Conservation (phyloP, 2,888 invertebrate genomes). For the Sinotaia quadrata region DNA sequence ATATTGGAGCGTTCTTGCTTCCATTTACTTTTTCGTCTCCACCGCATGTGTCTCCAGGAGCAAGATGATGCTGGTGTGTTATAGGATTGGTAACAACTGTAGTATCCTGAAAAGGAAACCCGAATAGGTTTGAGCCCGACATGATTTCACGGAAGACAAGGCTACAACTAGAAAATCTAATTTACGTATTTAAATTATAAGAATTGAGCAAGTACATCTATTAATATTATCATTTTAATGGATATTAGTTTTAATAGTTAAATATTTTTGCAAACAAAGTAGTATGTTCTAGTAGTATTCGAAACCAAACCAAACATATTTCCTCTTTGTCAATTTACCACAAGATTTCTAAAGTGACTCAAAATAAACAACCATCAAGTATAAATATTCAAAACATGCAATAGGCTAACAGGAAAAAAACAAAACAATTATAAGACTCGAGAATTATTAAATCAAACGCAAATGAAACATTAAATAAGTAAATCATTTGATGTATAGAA, state of each 20-base stretch:
- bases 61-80: neutral
- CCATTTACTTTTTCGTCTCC: conserved; percentile 31
- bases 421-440: too few species aligned
- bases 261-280: too few species aligned
- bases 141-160: conserved; percentile 18
- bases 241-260: too few species aligned
- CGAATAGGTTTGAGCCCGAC: conserved; percentile 9
- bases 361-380: too few species aligned
- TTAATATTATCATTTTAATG: too few species aligned
- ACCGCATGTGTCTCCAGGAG: neutral
- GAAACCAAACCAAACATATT: neutral
- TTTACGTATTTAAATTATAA: too few species aligned
- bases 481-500: neutral
- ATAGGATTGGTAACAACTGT: neutral
- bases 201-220: too few species aligned
- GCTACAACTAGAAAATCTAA: neutral
- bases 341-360: neutral
- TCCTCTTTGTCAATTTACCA: neutral
- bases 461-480: neutral
- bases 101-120: neutral
- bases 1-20: conserved; percentile 27
- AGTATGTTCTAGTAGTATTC: too few species aligned
- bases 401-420: too few species aligned
- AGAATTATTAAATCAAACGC: too few species aligned
- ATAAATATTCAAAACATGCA: too few species aligned